Conservation (phyloP, 2,113 vertebrate species). For the Dendropsophus ebraccatus region DNA sequence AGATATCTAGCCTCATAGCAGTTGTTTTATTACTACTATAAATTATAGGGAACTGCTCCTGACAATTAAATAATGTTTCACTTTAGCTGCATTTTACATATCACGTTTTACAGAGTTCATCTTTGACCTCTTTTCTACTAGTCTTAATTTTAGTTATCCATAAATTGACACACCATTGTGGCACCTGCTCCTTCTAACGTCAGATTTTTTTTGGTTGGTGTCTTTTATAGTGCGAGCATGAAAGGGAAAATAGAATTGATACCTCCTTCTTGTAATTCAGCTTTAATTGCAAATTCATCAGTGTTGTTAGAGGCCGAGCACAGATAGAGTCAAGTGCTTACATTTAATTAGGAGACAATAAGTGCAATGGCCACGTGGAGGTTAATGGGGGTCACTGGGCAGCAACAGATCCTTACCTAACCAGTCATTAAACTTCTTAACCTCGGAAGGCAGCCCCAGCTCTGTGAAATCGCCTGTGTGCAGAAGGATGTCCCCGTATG, state of each 20-base stretch:
- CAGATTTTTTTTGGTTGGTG: neutral
- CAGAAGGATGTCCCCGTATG: slow-evolving; percentile 96
- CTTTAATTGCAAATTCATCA: slow-evolving; percentile 48
- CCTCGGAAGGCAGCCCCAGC: slow-evolving; percentile 97
- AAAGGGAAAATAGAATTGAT: slow-evolving; percentile 11
- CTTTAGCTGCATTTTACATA: neutral
- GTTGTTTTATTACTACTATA: no score
- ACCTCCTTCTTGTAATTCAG: neutral
- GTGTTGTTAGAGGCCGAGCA: slow-evolving; percentile 55
- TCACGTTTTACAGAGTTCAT: neutral
- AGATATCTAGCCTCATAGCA: no score
- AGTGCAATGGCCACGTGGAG: slow-evolving; percentile 75
- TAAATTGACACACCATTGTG: neutral
- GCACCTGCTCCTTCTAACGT: neutral
- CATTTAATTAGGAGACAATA: slow-evolving; percentile 81
- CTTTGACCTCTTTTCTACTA: neutral
- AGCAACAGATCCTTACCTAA: slow-evolving; percentile 91
- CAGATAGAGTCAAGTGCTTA: slow-evolving; percentile 69
- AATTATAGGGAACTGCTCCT: no score
- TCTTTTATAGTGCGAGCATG: neutral
- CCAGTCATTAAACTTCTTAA: slow-evolving; percentile 99
- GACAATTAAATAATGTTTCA: no score
- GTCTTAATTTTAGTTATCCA: neutral
- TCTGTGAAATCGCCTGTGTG: slow-evolving; percentile 99
- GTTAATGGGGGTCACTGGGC: slow-evolving; percentile 82